These are phyloP conservation scores for Halichondria panicea DNA, from an alignment of 37 sponge, comb jelly and placozoan species.

Conservation along the genomic window DNA sequence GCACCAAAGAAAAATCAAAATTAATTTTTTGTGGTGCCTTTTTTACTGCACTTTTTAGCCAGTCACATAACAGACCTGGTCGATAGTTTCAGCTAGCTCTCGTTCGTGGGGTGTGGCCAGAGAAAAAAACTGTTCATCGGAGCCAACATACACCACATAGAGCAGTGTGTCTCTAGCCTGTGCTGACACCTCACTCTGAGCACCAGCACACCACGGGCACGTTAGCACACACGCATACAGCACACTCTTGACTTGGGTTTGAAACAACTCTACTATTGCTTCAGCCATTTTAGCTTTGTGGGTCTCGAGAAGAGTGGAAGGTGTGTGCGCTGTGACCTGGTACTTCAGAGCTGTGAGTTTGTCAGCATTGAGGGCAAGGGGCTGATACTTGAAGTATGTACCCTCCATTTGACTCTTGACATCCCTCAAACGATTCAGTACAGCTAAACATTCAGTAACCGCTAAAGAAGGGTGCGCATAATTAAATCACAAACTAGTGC, in stretches of 20 bases:
- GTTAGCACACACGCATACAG: slow-evolving; percentile 60
- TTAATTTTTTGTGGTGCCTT: too few species aligned
- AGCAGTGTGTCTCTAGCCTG: slow-evolving; percentile 53
- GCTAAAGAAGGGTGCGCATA: not conserved
- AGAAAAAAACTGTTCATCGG: slow-evolving; percentile 74
- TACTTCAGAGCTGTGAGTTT: slow-evolving; percentile 32
- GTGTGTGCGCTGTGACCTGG: slow-evolving; percentile 51
- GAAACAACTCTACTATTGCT: slow-evolving; percentile 20
- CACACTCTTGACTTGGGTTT: slow-evolving; percentile 48
- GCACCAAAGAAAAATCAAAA: too few species aligned
- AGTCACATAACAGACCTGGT: slow-evolving; percentile 42
- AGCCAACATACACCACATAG: slow-evolving; percentile 61
- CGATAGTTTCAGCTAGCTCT: slow-evolving; percentile 52
- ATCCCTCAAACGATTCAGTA: slow-evolving; percentile 37
- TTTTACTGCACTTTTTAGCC: not conserved
- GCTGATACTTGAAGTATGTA: slow-evolving; percentile 29
- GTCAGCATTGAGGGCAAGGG: slow-evolving; percentile 26
- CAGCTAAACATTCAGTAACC: not conserved
- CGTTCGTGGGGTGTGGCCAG: slow-evolving; percentile 65
- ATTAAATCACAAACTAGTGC: not conserved
- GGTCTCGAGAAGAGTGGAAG: slow-evolving; percentile 36
- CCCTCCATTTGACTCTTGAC: slow-evolving; percentile 75
- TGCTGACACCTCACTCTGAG: slow-evolving; percentile 54
- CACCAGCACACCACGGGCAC: slow-evolving; percentile 67
- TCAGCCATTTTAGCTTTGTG: slow-evolving; percentile 48